phyloP scores from a whole-genome alignment of 2,888 invertebrate species.

The Meliscaeva auricollis region DNA sequence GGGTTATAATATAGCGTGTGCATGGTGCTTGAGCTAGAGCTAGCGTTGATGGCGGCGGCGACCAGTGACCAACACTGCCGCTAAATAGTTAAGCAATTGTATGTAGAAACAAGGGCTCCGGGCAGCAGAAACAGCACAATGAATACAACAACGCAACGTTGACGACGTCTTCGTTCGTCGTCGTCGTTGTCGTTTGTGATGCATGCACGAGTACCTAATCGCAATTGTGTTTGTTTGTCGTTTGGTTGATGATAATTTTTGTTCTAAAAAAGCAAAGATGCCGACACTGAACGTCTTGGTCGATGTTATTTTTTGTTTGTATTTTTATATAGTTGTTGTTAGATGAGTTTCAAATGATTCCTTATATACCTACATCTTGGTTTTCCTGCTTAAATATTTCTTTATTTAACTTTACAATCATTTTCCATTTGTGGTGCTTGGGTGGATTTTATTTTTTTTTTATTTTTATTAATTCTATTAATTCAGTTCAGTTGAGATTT shows the following conservation, averaged over 20 bases:
- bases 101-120: constrained; percentile 59
- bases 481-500: constrained; percentile 36
- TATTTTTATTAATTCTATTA: neutral
- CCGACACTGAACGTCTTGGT: constrained; percentile 9
- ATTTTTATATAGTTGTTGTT: neutral
- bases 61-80: constrained; percentile 54
- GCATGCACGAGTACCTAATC: constrained; percentile 62
- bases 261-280: constrained; percentile 43
- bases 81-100: constrained; percentile 70
- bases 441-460: constrained; percentile 4
- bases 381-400: constrained; percentile 54
- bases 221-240: constrained; percentile 50
- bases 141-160: neutral
- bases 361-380: neutral
- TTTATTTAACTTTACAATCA: constrained; percentile 12
- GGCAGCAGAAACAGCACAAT: neutral
- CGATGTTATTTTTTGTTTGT: neutral
- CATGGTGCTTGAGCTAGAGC: constrained; percentile 39
- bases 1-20: neutral
- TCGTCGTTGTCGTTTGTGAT: constrained; percentile 26
- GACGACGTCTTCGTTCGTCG: neutral
- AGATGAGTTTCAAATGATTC: constrained; percentile 49
- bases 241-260: constrained; percentile 12
- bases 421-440: constrained; percentile 24
- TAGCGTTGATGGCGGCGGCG: constrained; percentile 1